phyloP scores from a whole-genome alignment of 2,888 invertebrate genomes.

The Drosophila lacicola region DNA sequence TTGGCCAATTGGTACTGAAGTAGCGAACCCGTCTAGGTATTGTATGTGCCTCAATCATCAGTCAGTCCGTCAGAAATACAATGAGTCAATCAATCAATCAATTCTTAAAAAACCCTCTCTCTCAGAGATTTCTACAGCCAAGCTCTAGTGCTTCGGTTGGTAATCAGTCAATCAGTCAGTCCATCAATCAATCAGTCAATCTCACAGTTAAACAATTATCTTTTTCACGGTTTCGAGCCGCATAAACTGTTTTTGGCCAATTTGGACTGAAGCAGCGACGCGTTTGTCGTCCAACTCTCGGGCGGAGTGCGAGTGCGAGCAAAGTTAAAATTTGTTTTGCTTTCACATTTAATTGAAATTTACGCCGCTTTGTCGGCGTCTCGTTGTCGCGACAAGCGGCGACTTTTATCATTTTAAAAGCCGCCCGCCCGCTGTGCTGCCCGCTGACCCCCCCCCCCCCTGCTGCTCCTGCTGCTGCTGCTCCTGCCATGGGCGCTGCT shows the following conservation, averaged over 20 bases:
- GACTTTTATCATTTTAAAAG: slow-evolving; percentile 80
- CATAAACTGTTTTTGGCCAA: slow-evolving; percentile 35
- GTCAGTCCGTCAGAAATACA: too few relatives aligned
- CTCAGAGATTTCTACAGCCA: too few relatives aligned
- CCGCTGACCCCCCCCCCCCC: slow-evolving; percentile 11
- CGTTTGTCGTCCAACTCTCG: slow-evolving; percentile 35
- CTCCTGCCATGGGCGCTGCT: slow-evolving; percentile 29
- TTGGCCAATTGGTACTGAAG: too few relatives aligned
- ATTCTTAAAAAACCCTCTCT: too few relatives aligned
- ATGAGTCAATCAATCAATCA: too few relatives aligned
- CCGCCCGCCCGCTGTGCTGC: slow-evolving; percentile 41
- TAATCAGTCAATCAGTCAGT: neutral
- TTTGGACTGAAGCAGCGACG: slow-evolving; percentile 17
- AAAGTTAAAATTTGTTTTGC: slow-evolving; percentile 80
- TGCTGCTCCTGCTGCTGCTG: slow-evolving; percentile 17
- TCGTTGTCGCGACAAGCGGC: slow-evolving; percentile 75
- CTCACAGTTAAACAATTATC: neutral
- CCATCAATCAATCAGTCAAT: neutral
- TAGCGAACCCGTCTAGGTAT: too few relatives aligned
- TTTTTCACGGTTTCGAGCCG: slow-evolving; percentile 1
- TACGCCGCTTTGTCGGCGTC: slow-evolving; percentile 82
- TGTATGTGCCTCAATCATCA: too few relatives aligned
- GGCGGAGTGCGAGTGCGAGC: slow-evolving; percentile 31
- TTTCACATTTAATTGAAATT: slow-evolving; percentile 84
- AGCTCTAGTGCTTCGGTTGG: too few relatives aligned